Percentiles rank a stretch among this genome's conserved stretches.
These are phyloP conservation scores for Carassius carassius DNA, from an alignment of 2,113 vertebrate species.

Conservation along the genomic window DNA sequence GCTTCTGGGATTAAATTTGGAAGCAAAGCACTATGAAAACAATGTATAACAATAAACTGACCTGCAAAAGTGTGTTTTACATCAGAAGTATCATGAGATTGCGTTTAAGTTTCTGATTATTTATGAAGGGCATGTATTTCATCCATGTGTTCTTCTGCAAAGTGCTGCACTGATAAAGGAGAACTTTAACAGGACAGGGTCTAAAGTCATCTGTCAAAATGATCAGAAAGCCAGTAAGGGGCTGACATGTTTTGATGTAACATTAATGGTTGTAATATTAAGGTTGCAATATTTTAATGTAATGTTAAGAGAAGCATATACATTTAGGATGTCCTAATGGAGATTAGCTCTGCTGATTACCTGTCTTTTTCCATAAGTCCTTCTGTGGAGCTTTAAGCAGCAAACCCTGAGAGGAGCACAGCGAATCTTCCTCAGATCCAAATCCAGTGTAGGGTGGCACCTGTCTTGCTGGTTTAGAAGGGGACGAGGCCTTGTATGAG, in stretches of 20 bases:
- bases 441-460: slow-evolving; percentile 90
- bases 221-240: neutral
- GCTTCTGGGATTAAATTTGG: slow-evolving; percentile 27
- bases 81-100: slow-evolving; percentile 25
- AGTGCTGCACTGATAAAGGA: slow-evolving; percentile 1
- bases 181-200: slow-evolving; percentile 3
- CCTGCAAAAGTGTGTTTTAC: neutral
- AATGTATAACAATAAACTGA: slow-evolving; percentile 18
- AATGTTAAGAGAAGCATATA: slow-evolving; percentile 20
- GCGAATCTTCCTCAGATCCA: slow-evolving; percentile 93
- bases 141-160: neutral
- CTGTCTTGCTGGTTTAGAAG: slow-evolving; percentile 68
- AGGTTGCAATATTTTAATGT: neutral
- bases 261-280: slow-evolving; percentile 9
- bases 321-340: neutral
- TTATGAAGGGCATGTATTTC: neutral
- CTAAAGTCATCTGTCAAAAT: slow-evolving; percentile 35
- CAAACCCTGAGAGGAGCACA: slow-evolving; percentile 80
- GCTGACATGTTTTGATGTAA: slow-evolving; percentile 11
- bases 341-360: slow-evolving; percentile 65
- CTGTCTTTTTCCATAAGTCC: slow-evolving; percentile 87
- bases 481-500: slow-evolving; percentile 71
- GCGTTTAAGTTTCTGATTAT: neutral
- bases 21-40: neutral
- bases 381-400: slow-evolving; percentile 73